These are phyloP conservation scores for Lophochroa leadbeateri DNA, from an alignment of 2,113 vertebrate species.

Conservation along the genomic window DNA sequence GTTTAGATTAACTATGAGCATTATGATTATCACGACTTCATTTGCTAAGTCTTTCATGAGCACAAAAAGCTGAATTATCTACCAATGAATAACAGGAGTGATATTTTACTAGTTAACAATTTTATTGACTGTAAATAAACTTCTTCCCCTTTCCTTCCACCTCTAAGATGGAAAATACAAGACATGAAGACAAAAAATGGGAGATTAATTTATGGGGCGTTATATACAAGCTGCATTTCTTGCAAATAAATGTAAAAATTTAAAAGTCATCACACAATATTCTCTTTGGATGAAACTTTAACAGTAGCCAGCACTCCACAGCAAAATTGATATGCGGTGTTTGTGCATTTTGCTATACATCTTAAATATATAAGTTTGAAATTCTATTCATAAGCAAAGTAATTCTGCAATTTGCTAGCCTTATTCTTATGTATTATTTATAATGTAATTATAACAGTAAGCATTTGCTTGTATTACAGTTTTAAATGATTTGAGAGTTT, in stretches of 20 bases:
- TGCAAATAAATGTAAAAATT: background rate
- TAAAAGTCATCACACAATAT: background rate
- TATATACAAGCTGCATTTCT: background rate
- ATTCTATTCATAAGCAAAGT: background rate
- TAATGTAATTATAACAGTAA: background rate
- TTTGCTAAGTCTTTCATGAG: background rate
- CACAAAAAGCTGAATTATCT: background rate
- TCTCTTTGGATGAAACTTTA: background rate
- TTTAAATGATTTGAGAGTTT: background rate
- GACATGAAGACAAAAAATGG: background rate
- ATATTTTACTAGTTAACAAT: background rate
- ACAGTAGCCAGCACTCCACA: background rate
- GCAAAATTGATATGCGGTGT: background rate
- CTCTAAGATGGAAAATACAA: background rate
- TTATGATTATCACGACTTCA: background rate
- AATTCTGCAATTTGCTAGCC: background rate
- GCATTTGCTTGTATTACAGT: background rate
- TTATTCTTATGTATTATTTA: background rate
- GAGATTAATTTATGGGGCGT: background rate
- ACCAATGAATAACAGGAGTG: background rate
- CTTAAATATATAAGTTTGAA: background rate
- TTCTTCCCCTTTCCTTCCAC: background rate
- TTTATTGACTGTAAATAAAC: background rate
- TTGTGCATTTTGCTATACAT: background rate
- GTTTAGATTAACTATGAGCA: background rate